A percentile compares a stretch with the other conserved stretches of the same genome.
These are phyloP conservation scores for Tretioscincus oriximinensis DNA, from an alignment of 2,113 vertebrate genomes.

Conservation along the genomic window DNA sequence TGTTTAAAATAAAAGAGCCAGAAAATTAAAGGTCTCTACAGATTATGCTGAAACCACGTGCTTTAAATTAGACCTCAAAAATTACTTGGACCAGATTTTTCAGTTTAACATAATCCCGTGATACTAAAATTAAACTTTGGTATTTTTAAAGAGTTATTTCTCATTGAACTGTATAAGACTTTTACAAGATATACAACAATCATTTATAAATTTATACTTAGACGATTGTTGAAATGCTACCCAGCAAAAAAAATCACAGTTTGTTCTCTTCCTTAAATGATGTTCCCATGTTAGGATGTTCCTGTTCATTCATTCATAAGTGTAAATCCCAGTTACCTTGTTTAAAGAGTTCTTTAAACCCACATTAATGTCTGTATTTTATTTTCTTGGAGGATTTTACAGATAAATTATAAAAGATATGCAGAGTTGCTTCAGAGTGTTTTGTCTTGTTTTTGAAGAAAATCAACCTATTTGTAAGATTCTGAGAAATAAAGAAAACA, in stretches of 20 bases:
- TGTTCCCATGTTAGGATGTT: not conserved
- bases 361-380: not conserved
- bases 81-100: conserved; percentile 34
- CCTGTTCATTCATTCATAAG: not conserved
- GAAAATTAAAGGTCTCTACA: conserved; percentile 26
- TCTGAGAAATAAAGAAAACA: not conserved
- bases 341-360: not conserved
- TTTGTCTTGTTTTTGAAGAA: not conserved
- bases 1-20: conserved; percentile 15
- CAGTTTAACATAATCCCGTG: conserved; percentile 39
- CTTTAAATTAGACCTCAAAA: conserved; percentile 33
- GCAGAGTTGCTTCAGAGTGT: not conserved
- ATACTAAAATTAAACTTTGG: conserved; percentile 46
- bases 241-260: conserved; percentile 46
- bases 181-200: conserved; percentile 51
- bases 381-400: not conserved
- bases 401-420: not conserved
- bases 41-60: not conserved
- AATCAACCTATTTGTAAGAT: not conserved
- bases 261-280: conserved; percentile 56
- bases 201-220: conserved; percentile 62
- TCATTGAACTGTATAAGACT: conserved; percentile 33
- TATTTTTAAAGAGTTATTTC: conserved; percentile 34
- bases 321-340: not conserved
- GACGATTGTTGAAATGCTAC: conserved; percentile 59